Conservation (phyloP, 2,113 vertebrate genomes). For the Dipodomys stephensi region DNA sequence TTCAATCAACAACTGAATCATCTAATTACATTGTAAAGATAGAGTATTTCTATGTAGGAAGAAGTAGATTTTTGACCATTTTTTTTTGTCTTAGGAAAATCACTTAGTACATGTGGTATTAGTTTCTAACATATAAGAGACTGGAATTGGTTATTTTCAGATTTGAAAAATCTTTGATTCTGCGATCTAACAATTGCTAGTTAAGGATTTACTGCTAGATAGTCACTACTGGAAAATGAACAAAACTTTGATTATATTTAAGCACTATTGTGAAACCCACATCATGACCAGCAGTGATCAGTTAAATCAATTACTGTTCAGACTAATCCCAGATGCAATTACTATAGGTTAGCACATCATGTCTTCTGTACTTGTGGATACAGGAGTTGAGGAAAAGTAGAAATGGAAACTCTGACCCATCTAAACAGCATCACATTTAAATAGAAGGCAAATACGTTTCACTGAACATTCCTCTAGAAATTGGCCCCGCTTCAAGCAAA, state of each 20-base stretch:
- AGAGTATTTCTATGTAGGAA: neutral
- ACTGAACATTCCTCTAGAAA: neutral
- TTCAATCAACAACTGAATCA: constrained; percentile 26
- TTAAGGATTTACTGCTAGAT: neutral
- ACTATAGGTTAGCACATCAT: neutral
- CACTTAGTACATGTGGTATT: constrained; percentile 29
- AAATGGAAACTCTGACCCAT: constrained; percentile 10
- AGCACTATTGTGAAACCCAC: neutral
- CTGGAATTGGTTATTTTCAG: constrained; percentile 9
- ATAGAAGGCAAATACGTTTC: neutral
- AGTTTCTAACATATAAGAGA: constrained; percentile 22
- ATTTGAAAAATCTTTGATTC: constrained; percentile 1
- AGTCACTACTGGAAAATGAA: neutral
- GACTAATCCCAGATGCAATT: neutral
- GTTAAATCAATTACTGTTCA: neutral
- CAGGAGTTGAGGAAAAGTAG: neutral
- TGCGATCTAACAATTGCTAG: constrained; percentile 14
- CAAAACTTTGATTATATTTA: neutral
- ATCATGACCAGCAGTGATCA: neutral
- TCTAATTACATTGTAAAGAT: constrained; percentile 28
- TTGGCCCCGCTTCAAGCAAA: neutral
- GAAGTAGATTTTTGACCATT: constrained; percentile 24
- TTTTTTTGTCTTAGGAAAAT: constrained; percentile 20
- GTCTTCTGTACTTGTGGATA: neutral
- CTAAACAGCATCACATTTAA: constrained; percentile 22